Base-by-base conservation (phyloP, 2,888 invertebrate genomes). In the Cheilosia scutellata region DNA sequence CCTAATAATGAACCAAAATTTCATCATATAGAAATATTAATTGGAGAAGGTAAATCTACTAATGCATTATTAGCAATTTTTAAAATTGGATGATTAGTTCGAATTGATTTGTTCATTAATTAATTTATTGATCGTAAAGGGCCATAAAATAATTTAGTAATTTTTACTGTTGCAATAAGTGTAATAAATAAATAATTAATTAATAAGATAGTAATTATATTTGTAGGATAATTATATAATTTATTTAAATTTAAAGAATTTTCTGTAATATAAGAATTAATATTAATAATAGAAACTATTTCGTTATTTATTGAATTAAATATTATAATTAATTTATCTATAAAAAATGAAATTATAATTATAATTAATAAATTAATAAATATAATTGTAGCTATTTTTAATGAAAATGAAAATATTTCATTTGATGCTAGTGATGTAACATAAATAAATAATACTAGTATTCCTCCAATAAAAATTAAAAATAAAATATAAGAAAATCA, bases 1-100 rank as follows among this genome's bases (percentile, higher is more conserved):
- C 94, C 95, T 93, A 95, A 88, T 89, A 95, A 88, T 0, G 95
- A 95, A 5, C 95, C 95, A 93, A 95, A 95, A 92, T 96, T 95
- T 95, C 95, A 96, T 93, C 94, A 93, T 42, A 91, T 87, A 53
- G 94, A 94, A 91, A 95, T 95, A 93, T 95, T 95, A 31, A 93
- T 92, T 0, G 95, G 95, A 0, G 94, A 91, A 0, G 95, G 95
- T 88, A 95, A 88, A 89, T 94, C 94, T 90, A 95, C 92, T 92
- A 95, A 89, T 0, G 95, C 93, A 58, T 91, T 93, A 91, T 94
- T 94, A 87, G 94, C 91, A 91, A 94, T 94, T 94, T 94, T 94
- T 83, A 94, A 87, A 89, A 94, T 88, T 0, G 94, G 93, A 2
- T 93, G 92, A 58, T 89, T 92, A 90, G 91, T 92, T 91, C 93